Conservation (phyloP, 2,888 invertebrate genomes). For the Megastigmus dorsalis region DNA sequence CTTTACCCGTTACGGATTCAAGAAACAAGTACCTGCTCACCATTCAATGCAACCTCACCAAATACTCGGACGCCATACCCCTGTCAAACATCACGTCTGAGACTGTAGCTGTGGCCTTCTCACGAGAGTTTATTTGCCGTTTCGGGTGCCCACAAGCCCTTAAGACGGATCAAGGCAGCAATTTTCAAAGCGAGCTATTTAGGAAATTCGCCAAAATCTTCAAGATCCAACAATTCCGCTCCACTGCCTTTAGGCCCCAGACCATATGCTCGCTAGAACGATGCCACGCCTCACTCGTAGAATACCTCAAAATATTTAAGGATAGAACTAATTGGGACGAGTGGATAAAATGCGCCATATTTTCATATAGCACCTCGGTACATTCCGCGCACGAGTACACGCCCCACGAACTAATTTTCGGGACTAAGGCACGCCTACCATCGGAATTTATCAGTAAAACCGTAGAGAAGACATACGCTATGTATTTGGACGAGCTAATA, state of each 20-base stretch:
- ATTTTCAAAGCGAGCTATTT: not conserved
- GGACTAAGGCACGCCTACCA: not conserved
- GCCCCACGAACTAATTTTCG: slow-evolving; percentile 30
- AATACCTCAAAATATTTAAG: slow-evolving; percentile 22
- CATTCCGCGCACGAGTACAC: not conserved
- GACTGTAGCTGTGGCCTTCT: not conserved
- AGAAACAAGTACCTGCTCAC: slow-evolving; percentile 18
- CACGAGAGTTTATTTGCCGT: not conserved
- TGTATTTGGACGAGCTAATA: slow-evolving; percentile 7
- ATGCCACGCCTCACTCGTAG: slow-evolving; percentile 3
- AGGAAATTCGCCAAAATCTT: not conserved
- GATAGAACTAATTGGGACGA: slow-evolving; percentile 17
- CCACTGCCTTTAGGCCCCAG: slow-evolving; percentile 3
- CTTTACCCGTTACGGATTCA: not conserved
- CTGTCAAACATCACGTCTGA: not conserved
- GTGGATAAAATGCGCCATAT: not conserved
- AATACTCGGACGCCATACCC: not conserved
- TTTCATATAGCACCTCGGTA: not conserved
- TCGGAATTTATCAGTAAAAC: not conserved
- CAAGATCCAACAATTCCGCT: not conserved
- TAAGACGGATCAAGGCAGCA: slow-evolving; percentile 1
- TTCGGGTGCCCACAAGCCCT: not conserved
- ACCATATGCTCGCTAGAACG: slow-evolving; percentile 1
- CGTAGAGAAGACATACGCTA: not conserved
- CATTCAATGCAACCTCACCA: not conserved